Base-by-base conservation (phyloP, 1,140 invertebrate genomes). In the Wiebesia pumilae region DNA sequence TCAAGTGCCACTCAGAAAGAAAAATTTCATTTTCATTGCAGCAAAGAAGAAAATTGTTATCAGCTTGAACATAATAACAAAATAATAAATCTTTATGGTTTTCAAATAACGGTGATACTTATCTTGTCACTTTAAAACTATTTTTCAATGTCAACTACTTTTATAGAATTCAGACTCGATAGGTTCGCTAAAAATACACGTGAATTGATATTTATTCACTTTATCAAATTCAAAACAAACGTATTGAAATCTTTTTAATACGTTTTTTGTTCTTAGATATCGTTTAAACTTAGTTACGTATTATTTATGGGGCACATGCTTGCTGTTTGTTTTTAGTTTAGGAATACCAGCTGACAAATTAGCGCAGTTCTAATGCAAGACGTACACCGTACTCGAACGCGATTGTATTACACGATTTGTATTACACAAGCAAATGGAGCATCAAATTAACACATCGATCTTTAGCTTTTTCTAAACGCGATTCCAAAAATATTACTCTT, bases 71-170 rank as follows among this genome's bases (percentile, higher is more conserved):
- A 85, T 85, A 69, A 85, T 85, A 85, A 85, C 21, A 85, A 80
- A 85, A 80, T 85, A 85, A 91, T 91, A 91, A 90, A 91, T 91
- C 89, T 89, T 84, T 67, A 86, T 71, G 33, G 4, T 78, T 71
- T 86, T 84, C 88, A 51, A 82, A 78, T 84, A 86, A 83, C 89
- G 85, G 83, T 88, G 87, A 82, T 71, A 81, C 51, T 84, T 79
- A 75, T 80, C 78, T 54, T 58, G 27, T 21, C 81, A 82, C 82
- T 81, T 87, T 89, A 83, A 79, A 73, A 71, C 65, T 86, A 87
- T 89, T 86, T 80, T 88, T 89, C 85, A 88, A 88, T 67, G 73
- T 75, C 62, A 71, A 16, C 7, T 33, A 21, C 14, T 75, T 75
- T 75, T 43, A 30, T 43, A 27, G 69, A 75, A 43, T 71, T 7